Conservation (phyloP, 1,140 invertebrate species). For the Drosophila leontia region DNA sequence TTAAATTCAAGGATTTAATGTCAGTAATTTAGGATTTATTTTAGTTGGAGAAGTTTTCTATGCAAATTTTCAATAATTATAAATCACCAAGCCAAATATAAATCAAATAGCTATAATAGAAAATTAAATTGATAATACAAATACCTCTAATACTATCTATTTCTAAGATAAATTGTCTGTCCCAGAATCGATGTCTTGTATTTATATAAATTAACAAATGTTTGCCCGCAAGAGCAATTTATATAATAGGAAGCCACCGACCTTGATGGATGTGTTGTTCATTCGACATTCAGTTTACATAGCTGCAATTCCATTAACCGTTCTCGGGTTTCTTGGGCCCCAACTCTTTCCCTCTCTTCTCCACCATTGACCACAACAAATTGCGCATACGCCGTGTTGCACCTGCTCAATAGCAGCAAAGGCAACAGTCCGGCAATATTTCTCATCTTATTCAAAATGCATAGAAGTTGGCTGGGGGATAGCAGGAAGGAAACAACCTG, state of each 20-base stretch:
- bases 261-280: slow-evolving; percentile 37
- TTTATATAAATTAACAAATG: neutral
- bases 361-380: slow-evolving; percentile 52
- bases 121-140: too few relatives aligned
- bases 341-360: neutral
- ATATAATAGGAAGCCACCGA: slow-evolving; percentile 4
- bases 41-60: too few relatives aligned
- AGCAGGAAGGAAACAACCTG: slow-evolving; percentile 28
- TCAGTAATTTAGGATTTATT: too few relatives aligned
- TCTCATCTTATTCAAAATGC: slow-evolving; percentile 53
- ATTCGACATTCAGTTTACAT: slow-evolving; percentile 7
- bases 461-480: neutral
- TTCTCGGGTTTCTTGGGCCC: slow-evolving; percentile 9
- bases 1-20: neutral
- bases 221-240: neutral
- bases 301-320: slow-evolving; percentile 53
- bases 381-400: slow-evolving; percentile 42
- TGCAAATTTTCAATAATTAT: too few relatives aligned
- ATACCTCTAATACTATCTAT: too few relatives aligned
- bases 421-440: slow-evolving; percentile 43
- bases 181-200: neutral
- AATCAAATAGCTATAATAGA: too few relatives aligned
- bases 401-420: slow-evolving; percentile 24
- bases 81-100: too few relatives aligned
- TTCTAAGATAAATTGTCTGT: neutral